Evolutionary conservation across 2,797 vertebrate species (phyloP).

Genomic region (Alfaro cultratus): DNA sequence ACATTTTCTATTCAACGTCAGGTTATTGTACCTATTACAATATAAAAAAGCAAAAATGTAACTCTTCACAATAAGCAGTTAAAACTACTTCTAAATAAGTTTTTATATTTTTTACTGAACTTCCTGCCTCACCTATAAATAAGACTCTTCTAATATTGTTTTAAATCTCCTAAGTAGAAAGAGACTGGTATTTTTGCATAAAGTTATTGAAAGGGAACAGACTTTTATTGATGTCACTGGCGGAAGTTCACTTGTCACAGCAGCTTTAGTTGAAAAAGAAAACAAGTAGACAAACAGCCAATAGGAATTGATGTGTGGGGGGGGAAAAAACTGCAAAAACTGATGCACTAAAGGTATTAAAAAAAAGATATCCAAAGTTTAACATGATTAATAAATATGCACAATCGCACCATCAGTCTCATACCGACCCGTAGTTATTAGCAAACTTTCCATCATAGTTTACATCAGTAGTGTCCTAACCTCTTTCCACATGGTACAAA

Average conservation of each 20-base stretch:
- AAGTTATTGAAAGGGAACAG: not conserved
- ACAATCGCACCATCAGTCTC: not conserved
- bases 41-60: not conserved
- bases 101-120: slow-evolving; percentile 3
- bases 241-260: not conserved
- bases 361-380: not conserved
- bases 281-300: not conserved
- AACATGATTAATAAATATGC: not conserved
- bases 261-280: not conserved
- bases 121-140: not conserved
- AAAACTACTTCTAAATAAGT: not conserved
- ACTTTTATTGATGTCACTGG: not conserved
- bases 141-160: not conserved
- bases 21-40: not conserved
- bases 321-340: not conserved
- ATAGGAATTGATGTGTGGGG: not conserved
- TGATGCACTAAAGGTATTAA: not conserved
- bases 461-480: not conserved
- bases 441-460: not conserved
- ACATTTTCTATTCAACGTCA: not conserved
- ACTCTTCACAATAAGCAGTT: not conserved
- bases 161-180: not conserved
- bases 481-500: not conserved
- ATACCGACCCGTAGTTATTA: not conserved
- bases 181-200: not conserved